A percentile compares a stretch with the other conserved stretches of the same genome.
These are phyloP conservation scores for Rotaria socialis DNA, from an alignment of 2,888 invertebrate genomes.

Conservation along the genomic window DNA sequence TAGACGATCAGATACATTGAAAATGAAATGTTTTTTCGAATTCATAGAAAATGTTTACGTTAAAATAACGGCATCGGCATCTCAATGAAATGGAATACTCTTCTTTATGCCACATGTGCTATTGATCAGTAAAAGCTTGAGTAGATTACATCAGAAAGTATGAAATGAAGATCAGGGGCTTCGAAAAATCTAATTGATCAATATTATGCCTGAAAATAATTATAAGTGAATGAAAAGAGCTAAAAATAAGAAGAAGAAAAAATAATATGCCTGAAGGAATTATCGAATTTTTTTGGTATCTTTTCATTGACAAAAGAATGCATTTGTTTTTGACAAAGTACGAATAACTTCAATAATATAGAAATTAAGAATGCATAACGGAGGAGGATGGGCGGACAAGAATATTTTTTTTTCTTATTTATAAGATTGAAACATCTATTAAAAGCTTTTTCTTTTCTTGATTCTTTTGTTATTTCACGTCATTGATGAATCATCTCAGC, in stretches of 20 bases:
- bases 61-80: constrained; percentile 8
- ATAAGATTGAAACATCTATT: background rate
- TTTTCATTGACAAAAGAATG: background rate
- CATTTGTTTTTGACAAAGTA: background rate
- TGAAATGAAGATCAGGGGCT: background rate
- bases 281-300: background rate
- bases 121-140: constrained; percentile 17
- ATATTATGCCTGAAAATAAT: background rate
- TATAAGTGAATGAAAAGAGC: background rate
- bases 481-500: background rate
- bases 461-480: background rate
- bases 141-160: constrained; percentile 9
- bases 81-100: constrained; percentile 12
- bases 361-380: background rate
- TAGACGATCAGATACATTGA: background rate
- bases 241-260: background rate
- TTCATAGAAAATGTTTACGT: background rate
- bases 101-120: background rate
- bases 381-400: background rate
- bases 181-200: constrained; percentile 13
- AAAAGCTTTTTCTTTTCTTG: background rate
- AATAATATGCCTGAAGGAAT: background rate
- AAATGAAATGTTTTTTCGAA: background rate
- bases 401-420: background rate
- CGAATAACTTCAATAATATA: background rate